These are phyloP conservation scores for Idaea straminata DNA, from an alignment of 2,888 invertebrate genomes.

Conservation along the genomic window DNA sequence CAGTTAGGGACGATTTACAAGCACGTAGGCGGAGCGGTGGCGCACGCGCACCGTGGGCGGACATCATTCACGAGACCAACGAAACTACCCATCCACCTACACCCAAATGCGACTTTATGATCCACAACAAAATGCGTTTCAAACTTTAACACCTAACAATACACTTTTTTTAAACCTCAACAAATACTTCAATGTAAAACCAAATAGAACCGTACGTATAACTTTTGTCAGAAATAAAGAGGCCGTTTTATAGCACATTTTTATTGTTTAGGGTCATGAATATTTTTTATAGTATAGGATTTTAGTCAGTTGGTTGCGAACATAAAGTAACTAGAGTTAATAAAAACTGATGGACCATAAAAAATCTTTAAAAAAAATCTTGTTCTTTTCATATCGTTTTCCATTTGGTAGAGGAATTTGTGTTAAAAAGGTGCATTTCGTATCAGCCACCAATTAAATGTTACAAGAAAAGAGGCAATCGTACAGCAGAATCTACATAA, in stretches of 20 bases:
- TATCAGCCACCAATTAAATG: slow-evolving; percentile 11
- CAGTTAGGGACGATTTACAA: slow-evolving; percentile 71
- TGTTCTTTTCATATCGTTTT: not conserved
- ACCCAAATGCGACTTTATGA: slow-evolving; percentile 57
- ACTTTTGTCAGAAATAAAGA: slow-evolving; percentile 19
- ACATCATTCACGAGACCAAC: slow-evolving; percentile 54
- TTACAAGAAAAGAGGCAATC: slow-evolving; percentile 3
- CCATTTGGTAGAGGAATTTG: not conserved
- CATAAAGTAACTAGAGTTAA: not conserved
- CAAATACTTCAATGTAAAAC: slow-evolving; percentile 24
- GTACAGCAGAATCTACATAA: not conserved
- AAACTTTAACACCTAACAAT: slow-evolving; percentile 54
- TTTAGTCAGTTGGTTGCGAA: not conserved
- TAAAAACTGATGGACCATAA: slow-evolving; percentile 2
- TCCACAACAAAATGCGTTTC: slow-evolving; percentile 51
- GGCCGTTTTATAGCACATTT: slow-evolving; percentile 19
- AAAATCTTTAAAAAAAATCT: not conserved
- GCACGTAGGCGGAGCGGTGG: slow-evolving; percentile 62
- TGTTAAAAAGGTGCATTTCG: not conserved
- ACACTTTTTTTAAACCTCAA: slow-evolving; percentile 33
- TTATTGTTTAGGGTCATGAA: slow-evolving; percentile 13
- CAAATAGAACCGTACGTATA: slow-evolving; percentile 22
- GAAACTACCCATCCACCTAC: slow-evolving; percentile 43
- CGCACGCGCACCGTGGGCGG: slow-evolving; percentile 57
- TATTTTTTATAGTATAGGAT: not conserved